phyloP scores from a whole-genome alignment of 2,888 invertebrate genomes.

The Drosophila pegasa region DNA sequence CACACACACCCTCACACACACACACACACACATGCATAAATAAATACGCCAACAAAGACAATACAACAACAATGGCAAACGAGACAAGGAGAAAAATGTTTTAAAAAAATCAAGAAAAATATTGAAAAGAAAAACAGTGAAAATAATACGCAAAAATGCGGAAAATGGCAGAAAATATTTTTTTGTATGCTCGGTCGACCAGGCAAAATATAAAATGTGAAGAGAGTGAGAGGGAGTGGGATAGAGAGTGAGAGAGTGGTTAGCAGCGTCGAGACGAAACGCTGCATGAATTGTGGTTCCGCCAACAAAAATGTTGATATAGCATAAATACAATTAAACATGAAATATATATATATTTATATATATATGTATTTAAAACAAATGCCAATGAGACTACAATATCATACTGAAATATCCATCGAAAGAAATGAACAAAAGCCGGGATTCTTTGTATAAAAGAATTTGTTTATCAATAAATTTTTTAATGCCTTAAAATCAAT shows the following conservation, averaged over 20 bases:
- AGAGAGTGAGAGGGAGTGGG: conserved; percentile 4
- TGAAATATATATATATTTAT: conserved; percentile 15
- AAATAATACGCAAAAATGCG: conserved; percentile 74
- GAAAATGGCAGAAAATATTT: conserved; percentile 62
- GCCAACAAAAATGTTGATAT: conserved; percentile 23
- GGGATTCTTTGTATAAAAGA: not conserved
- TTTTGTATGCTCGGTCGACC: conserved; percentile 44
- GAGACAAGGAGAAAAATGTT: conserved; percentile 44
- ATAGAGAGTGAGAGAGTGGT: conserved; percentile 4
- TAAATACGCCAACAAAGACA: conserved; percentile 62
- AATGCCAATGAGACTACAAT: conserved; percentile 12
- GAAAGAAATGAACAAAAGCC: not conserved
- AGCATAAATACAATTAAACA: conserved; percentile 44
- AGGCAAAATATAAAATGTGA: conserved; percentile 36
- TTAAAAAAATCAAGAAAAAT: conserved; percentile 28
- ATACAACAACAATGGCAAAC: conserved; percentile 46
- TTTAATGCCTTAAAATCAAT: not conserved
- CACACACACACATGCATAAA: conserved; percentile 46
- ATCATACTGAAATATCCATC: not conserved
- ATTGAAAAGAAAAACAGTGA: conserved; percentile 48
- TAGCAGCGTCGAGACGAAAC: conserved; percentile 4
- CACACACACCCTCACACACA: conserved; percentile 18
- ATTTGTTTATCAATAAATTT: no score
- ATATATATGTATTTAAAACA: conserved; percentile 7
- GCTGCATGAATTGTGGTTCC: not conserved